Conservation (phyloP, 1,140 invertebrate genomes). For the Charaxes varanes region DNA sequence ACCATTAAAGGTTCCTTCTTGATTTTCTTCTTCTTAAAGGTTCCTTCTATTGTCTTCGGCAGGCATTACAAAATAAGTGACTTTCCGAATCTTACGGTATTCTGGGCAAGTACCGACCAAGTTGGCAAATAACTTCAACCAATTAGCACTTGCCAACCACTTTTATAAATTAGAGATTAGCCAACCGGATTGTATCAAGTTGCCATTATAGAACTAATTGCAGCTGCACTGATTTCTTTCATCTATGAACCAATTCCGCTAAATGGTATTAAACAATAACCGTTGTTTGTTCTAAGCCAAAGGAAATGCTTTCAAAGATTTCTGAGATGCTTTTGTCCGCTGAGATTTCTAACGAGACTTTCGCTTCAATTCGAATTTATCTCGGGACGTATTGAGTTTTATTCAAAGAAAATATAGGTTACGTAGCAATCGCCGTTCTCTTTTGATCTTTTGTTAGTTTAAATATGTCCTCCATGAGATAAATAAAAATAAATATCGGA, state of each 20-base stretch:
- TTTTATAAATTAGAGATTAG: too few species aligned
- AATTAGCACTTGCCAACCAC: too few species aligned
- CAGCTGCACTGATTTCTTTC: conserved; percentile 1
- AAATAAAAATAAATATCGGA: conserved; percentile 13
- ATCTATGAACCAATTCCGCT: conserved; percentile 11
- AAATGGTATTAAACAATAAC: conserved; percentile 16
- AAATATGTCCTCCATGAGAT: conserved; percentile 8
- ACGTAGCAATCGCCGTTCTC: conserved; percentile 18
- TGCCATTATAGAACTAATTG: too few species aligned
- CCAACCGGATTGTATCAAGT: too few species aligned
- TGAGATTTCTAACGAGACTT: conserved; percentile 27
- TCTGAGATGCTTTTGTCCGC: conserved; percentile 19
- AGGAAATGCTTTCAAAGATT: conserved; percentile 19
- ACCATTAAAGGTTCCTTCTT: too few species aligned
- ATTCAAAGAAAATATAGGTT: conserved; percentile 27
- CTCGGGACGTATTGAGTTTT: conserved; percentile 21
- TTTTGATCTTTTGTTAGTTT: conserved; percentile 18
- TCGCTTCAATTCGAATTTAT: conserved; percentile 28
- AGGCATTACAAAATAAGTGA: too few species aligned
- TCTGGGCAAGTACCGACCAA: too few species aligned
- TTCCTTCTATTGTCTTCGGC: too few species aligned
- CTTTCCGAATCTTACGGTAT: too few species aligned
- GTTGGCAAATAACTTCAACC: too few species aligned
- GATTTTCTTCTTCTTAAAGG: too few species aligned
- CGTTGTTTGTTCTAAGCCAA: conserved; percentile 19